Evolutionary conservation across 2,113 vertebrate genomes (phyloP).

Genomic region (Furnarius figulus): DNA sequence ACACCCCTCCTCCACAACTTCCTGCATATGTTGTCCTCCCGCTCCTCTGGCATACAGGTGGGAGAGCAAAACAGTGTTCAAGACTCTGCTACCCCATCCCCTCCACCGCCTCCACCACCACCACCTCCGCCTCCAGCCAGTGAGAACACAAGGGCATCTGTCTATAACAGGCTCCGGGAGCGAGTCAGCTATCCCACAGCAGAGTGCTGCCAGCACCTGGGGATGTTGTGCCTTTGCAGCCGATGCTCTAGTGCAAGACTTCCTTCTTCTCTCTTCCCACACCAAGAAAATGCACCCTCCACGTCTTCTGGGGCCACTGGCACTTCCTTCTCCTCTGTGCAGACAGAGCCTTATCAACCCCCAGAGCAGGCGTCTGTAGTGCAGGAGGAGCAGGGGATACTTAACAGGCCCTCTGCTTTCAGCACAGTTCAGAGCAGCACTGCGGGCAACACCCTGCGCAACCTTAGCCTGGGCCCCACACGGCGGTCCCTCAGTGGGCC

Average conservation of each 20-base stretch:
- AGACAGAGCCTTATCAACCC: slow-evolving; percentile 87
- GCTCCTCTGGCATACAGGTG: slow-evolving; percentile 87
- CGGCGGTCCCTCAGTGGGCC: slow-evolving; percentile 81
- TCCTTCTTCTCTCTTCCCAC: slow-evolving; percentile 80
- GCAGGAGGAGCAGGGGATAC: slow-evolving; percentile 83
- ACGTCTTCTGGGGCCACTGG: slow-evolving; percentile 81
- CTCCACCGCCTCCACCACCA: slow-evolving; percentile 80
- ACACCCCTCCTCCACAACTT: slow-evolving; percentile 99
- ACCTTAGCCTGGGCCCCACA: slow-evolving; percentile 83
- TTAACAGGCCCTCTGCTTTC: slow-evolving; percentile 92
- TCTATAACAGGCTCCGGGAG: slow-evolving; percentile 85
- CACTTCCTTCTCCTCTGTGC: slow-evolving; percentile 91
- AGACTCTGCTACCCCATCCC: slow-evolving; percentile 83
- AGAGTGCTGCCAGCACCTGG: slow-evolving; percentile 95
- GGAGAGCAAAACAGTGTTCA: slow-evolving; percentile 85
- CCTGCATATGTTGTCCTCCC: slow-evolving; percentile 97
- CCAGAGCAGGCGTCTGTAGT: slow-evolving; percentile 81
- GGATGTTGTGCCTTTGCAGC: slow-evolving; percentile 92
- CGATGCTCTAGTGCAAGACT: slow-evolving; percentile 88
- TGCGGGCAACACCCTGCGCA: slow-evolving; percentile 85
- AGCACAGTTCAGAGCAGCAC: slow-evolving; percentile 94
- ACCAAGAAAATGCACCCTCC: slow-evolving; percentile 79
- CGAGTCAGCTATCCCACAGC: slow-evolving; percentile 83
- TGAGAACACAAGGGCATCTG: slow-evolving; percentile 83
- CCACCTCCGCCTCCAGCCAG: slow-evolving; percentile 78